These are phyloP conservation scores for Hololepta plana DNA, from an alignment of 2,888 invertebrate genomes.

Conservation along the genomic window DNA sequence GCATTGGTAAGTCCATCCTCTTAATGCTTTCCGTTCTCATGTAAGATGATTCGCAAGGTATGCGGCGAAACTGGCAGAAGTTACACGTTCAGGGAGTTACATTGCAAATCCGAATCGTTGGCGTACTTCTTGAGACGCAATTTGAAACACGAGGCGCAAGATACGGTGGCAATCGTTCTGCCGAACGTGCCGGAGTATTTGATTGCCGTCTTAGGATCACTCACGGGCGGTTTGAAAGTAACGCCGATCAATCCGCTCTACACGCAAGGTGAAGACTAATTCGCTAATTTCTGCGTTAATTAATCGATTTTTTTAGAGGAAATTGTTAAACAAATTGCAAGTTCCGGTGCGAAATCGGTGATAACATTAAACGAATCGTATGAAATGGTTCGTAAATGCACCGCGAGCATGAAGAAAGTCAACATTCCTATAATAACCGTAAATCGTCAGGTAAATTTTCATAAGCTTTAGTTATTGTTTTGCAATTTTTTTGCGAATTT, in stretches of 20 bases:
- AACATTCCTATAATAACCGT: constrained; percentile 33
- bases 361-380: constrained; percentile 38
- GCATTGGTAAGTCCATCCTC: constrained; percentile 35
- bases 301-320: constrained; percentile 38
- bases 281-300: not conserved
- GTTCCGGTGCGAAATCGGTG: constrained; percentile 39
- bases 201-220: constrained; percentile 41
- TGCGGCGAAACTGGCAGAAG: constrained; percentile 51
- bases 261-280: constrained; percentile 24
- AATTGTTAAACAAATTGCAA: constrained; percentile 40
- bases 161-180: constrained; percentile 43
- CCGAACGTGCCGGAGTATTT: constrained; percentile 63
- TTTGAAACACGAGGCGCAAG: constrained; percentile 37
- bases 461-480: constrained; percentile 7
- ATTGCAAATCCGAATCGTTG: constrained; percentile 41
- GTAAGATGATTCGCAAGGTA: too few species aligned
- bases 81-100: constrained; percentile 47
- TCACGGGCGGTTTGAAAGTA: constrained; percentile 47
- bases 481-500: too few species aligned
- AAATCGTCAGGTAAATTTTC: constrained; percentile 21
- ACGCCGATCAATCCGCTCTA: constrained; percentile 57
- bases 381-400: constrained; percentile 25
- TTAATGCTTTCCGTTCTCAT: constrained; percentile 13
- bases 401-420: constrained; percentile 21
- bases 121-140: constrained; percentile 31